These are phyloP conservation scores for Climacteris rufus DNA, from an alignment of 2,113 vertebrate genomes.

Conservation along the genomic window DNA sequence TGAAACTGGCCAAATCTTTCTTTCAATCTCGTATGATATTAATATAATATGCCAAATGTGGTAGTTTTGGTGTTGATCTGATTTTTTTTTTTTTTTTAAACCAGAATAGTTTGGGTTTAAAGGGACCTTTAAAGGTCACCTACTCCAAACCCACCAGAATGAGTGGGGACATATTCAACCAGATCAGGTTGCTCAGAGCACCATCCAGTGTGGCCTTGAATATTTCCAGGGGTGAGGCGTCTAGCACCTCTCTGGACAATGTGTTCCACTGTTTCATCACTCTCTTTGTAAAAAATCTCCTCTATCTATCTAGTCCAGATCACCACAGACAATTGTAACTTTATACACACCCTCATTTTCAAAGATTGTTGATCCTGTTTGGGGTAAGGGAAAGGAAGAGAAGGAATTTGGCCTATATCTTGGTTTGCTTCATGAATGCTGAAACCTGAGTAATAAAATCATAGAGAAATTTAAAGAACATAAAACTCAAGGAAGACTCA, in stretches of 20 bases:
- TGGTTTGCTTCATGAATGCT: background rate
- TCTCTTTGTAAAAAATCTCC: background rate
- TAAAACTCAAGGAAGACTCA: background rate
- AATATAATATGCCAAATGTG: background rate
- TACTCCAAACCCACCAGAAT: background rate
- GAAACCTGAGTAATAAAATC: background rate
- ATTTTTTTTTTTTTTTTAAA: background rate
- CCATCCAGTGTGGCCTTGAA: background rate
- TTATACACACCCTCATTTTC: background rate
- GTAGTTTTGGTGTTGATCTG: background rate
- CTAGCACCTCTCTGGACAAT: background rate
- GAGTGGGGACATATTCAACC: background rate
- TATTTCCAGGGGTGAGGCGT: background rate
- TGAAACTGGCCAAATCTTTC: background rate
- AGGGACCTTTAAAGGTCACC: background rate
- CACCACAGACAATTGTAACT: background rate
- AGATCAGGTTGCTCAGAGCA: background rate
- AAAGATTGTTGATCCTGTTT: background rate
- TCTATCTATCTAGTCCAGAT: background rate
- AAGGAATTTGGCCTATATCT: background rate
- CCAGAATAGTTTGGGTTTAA: background rate
- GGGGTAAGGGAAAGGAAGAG: background rate
- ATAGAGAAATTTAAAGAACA: background rate
- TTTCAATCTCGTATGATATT: background rate
- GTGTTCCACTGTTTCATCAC: background rate